A percentile compares a stretch with the other conserved stretches of the same genome.
phyloP scores from a whole-genome alignment of 2,888 invertebrate genomes.

The Drepanosiphum platanoidis region DNA sequence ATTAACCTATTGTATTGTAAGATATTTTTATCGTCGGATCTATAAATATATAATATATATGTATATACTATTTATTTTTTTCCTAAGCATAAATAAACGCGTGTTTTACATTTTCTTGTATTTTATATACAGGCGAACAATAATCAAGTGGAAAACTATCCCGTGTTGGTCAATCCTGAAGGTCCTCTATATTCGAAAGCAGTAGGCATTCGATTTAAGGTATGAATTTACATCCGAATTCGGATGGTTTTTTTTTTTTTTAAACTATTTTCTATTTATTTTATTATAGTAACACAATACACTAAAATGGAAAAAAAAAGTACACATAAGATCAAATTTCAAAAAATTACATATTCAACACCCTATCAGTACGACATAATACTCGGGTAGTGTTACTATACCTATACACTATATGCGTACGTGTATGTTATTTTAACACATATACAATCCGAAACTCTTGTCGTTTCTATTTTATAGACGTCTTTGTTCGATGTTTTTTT shows the following conservation, averaged over 20 bases:
- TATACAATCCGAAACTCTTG: no score
- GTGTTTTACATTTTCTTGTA: slow-evolving; percentile 3
- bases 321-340: background rate
- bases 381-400: no score
- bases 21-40: no score
- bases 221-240: background rate
- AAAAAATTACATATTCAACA: background rate
- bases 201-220: slow-evolving; percentile 62
- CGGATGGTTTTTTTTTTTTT: background rate
- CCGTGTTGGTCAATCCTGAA: slow-evolving; percentile 55
- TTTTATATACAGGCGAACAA: slow-evolving; percentile 59
- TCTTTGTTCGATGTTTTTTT: no score
- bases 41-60: no score
- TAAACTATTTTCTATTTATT: background rate
- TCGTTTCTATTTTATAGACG: no score
- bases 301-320: background rate
- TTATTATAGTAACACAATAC: background rate
- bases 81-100: background rate
- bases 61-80: no score
- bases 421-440: no score
- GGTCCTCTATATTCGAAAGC: slow-evolving; percentile 61
- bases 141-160: slow-evolving; percentile 61
- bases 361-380: no score
- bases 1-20: no score
- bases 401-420: no score